Evolutionary conservation across 2,888 invertebrate genomes (phyloP), one percentile per base, ranked within the genome.

Genomic region (Sminthurides aquaticus): DNA sequence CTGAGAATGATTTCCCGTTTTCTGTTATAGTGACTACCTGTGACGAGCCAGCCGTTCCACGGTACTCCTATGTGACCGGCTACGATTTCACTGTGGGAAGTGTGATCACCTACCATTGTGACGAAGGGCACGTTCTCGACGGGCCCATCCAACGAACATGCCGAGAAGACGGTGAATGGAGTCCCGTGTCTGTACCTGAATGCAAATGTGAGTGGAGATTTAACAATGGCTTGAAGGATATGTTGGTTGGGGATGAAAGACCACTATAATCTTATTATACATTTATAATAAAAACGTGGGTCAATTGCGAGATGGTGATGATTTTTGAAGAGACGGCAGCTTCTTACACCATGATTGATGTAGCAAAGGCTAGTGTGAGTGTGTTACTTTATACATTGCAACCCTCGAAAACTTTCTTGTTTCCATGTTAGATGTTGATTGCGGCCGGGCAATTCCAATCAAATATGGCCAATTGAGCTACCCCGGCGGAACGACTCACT

Each of bases 81-180:
- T 91, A 91, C 76, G 91, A 91, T 76, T 87, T 92, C 77, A 91
- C 91, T 77, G 86, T 94, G 0, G 90, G 91, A 78, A 91, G 92
- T 0, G 85, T 84, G 29, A 91, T 93, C 57, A 87, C 90, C 76
- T 93, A 91, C 79, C 87, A 91, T 76, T 94, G 94, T 77, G 91
- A 92, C 78, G 83, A 85, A 0, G 94, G 94, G 0, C 88, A 92
- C 78, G 82, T 87, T 66, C 81, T 93, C 67, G 83, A 86, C 3
- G 92, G 93, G 3, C 67, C 69, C 0, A 87, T 87, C 72, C 84
- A 82, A 52, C 84, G 89, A 52, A 83, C 84, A 18, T 93, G 92
- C 77, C 84, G 85, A 66, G 83, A 83, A 54, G 85, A 86, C 64
- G 92, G 91, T 3, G 89, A 90, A 70, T 93, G 93, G 93, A 88